phyloP scores from a whole-genome alignment of 2,113 vertebrate genomes.

The Rousettus leschenaultii region DNA sequence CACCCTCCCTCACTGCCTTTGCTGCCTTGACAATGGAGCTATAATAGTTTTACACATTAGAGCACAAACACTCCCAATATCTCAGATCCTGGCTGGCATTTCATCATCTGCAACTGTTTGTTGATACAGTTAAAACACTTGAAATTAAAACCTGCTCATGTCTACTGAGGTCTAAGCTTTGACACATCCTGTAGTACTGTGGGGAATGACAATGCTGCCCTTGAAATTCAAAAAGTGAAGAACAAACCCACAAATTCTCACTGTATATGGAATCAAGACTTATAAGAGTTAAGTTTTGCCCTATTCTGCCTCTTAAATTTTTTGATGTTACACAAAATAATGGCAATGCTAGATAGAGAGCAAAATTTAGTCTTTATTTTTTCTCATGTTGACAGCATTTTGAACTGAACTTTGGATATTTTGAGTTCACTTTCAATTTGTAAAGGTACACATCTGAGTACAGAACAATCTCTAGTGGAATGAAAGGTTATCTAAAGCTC shows the following conservation, averaged over 20 bases:
- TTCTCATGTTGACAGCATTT: neutral
- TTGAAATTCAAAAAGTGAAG: neutral
- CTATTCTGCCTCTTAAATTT: neutral
- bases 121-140: neutral
- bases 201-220: neutral
- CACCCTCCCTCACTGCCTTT: neutral
- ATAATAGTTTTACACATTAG: neutral
- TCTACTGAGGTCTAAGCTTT: neutral
- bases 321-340: neutral
- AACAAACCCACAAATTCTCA: neutral
- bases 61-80: neutral
- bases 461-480: neutral
- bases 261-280: rapidly evolving
- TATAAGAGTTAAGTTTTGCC: neutral
- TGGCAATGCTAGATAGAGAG: rapidly evolving
- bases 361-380: neutral
- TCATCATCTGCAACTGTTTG: neutral
- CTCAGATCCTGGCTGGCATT: too few relatives aligned
- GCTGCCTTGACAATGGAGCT: neutral
- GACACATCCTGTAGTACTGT: neutral
- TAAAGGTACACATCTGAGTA: neutral
- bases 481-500: neutral
- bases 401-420: neutral
- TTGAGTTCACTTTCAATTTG: neutral
- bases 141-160: neutral